phyloP scores from a whole-genome alignment of 2,797 vertebrate species.

The Lutra lutra region DNA sequence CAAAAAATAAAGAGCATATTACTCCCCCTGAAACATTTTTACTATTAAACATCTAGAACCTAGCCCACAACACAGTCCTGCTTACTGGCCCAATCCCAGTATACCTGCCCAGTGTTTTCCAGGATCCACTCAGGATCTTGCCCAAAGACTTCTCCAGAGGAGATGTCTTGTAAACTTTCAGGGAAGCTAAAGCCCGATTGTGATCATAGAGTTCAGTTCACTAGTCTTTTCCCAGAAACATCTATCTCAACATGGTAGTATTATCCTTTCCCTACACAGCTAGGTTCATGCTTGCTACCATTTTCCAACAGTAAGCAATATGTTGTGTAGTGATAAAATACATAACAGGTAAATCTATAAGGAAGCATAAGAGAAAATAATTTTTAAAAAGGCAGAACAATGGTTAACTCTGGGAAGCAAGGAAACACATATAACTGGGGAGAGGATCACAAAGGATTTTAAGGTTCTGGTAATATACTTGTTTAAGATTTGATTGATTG shows the following conservation, averaged over 20 bases:
- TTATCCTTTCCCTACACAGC: background rate
- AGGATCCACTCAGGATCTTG: background rate
- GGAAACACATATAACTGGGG: background rate
- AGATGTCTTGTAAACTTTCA: background rate
- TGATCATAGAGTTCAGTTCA: background rate
- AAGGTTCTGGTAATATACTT: background rate
- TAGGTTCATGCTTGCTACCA: background rate
- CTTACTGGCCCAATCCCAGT: background rate
- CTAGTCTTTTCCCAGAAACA: background rate
- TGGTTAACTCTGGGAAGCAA: background rate
- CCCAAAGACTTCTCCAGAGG: background rate
- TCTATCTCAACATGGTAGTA: background rate
- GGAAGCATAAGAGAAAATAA: background rate
- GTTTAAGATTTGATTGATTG: too few relatives aligned
- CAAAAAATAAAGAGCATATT: conserved; percentile 9
- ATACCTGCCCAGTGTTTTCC: background rate
- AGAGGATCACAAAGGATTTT: background rate
- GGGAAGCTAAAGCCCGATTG: background rate
- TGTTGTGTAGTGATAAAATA: background rate
- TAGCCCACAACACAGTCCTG: background rate
- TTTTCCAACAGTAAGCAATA: background rate
- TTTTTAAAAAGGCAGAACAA: background rate
- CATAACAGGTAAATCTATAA: background rate
- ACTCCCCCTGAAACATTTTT: background rate
- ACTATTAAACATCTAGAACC: background rate